A percentile compares a stretch with the other conserved stretches of the same genome.
Conservation (phyloP, 1,140 invertebrate genomes). For the Bradynema listronoti region DNA sequence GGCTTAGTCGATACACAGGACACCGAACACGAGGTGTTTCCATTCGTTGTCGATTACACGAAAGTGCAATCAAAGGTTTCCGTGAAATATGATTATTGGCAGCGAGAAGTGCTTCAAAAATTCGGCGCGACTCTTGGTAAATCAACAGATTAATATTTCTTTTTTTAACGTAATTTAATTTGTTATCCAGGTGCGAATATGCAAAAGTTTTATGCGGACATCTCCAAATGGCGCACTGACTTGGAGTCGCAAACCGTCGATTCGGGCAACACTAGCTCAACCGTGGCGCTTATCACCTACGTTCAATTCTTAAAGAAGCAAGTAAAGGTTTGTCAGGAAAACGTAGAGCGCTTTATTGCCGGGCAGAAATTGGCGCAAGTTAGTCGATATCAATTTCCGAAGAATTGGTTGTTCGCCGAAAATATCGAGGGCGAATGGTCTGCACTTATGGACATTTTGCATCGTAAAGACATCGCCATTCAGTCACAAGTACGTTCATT, state of each 20-base stretch:
- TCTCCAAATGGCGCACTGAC: constrained; percentile 88
- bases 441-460: constrained; percentile 97
- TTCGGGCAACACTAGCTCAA: constrained; percentile 85
- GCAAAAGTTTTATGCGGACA: constrained; percentile 80
- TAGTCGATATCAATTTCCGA: constrained; percentile 93
- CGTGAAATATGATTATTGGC: constrained; percentile 98
- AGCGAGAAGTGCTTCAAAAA: constrained; percentile 93
- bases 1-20: constrained; percentile 97
- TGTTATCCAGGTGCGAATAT: constrained; percentile 84
- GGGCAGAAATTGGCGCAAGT: constrained; percentile 93
- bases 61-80: constrained; percentile 98
- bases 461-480: constrained; percentile 91
- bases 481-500: constrained; percentile 73
- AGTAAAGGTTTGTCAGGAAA: constrained; percentile 71
- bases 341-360: constrained; percentile 66
- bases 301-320: constrained; percentile 93
- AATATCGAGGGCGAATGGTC: constrained; percentile 99
- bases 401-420: constrained; percentile 92
- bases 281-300: constrained; percentile 94
- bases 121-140: constrained; percentile 84
- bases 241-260: constrained; percentile 95
- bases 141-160: constrained; percentile 82
- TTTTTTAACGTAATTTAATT: too few species aligned
- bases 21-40: constrained; percentile 83
- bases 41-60: constrained; percentile 95